Evolutionary conservation across 2,888 invertebrate species (phyloP).

Genomic region (Caenorhabditis virilis): DNA sequence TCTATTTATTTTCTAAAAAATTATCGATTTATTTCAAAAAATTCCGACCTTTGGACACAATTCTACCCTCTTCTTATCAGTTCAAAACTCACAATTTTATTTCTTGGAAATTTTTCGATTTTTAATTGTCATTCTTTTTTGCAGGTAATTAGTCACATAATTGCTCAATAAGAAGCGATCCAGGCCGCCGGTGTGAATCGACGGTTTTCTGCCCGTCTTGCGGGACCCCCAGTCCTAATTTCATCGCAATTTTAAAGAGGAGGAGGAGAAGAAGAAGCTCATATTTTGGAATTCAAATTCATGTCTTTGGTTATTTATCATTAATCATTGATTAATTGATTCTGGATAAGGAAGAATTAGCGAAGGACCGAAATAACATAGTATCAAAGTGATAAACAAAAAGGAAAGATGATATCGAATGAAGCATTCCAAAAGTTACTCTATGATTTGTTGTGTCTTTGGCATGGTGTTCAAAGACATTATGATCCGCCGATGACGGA

Average conservation of each 20-base stretch:
- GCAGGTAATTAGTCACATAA: not conserved
- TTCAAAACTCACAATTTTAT: slow-evolving; percentile 2
- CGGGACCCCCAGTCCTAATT: not conserved
- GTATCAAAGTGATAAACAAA: too few relatives aligned
- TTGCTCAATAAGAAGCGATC: not conserved
- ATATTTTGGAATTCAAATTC: too few relatives aligned
- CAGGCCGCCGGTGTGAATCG: slow-evolving; percentile 6
- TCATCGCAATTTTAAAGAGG: too few relatives aligned
- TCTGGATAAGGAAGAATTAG: too few relatives aligned
- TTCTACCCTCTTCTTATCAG: too few relatives aligned
- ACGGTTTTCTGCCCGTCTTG: slow-evolving; percentile 3
- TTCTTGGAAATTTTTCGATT: not conserved
- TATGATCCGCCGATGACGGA: slow-evolving; percentile 66
- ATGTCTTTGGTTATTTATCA: too few relatives aligned
- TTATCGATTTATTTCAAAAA: too few relatives aligned
- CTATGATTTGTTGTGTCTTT: slow-evolving; percentile 65
- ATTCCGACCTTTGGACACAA: too few relatives aligned
- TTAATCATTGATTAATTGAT: too few relatives aligned
- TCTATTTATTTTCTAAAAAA: too few relatives aligned
- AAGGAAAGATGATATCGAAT: slow-evolving; percentile 41
- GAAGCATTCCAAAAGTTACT: slow-evolving; percentile 66
- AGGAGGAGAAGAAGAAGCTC: too few relatives aligned
- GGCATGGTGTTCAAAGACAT: slow-evolving; percentile 66
- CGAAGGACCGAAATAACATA: too few relatives aligned
- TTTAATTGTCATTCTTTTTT: slow-evolving; percentile 1